A percentile compares a stretch with the other conserved stretches of the same genome.
Evolutionary conservation across 2,797 vertebrate genomes (phyloP).

Genomic region (Pachyuromys duprasi): DNA sequence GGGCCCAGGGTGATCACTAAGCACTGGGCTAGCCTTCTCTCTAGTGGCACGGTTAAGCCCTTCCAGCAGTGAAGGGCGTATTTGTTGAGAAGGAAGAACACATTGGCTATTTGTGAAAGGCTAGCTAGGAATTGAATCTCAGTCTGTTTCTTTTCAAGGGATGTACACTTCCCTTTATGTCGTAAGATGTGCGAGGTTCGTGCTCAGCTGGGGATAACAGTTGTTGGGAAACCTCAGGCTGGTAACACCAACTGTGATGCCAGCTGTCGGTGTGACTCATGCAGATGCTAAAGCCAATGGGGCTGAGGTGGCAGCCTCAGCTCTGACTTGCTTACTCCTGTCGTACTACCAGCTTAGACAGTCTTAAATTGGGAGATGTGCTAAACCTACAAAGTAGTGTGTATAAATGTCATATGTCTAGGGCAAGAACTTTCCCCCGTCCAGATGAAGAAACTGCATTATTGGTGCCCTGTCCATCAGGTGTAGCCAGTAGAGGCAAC

Average conservation of each 20-base stretch:
- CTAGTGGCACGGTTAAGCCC: not conserved
- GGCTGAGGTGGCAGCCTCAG: not conserved
- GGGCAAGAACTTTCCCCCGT: not conserved
- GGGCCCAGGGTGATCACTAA: not conserved
- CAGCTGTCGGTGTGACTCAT: conserved; percentile 50
- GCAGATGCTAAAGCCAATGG: not conserved
- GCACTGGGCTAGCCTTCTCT: not conserved
- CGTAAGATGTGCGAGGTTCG: not conserved
- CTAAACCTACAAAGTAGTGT: not conserved
- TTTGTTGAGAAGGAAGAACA: not conserved
- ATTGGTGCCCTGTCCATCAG: not conserved
- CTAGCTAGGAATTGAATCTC: conserved; percentile 25
- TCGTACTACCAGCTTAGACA: not conserved
- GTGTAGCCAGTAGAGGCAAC: not conserved
- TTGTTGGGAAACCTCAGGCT: conserved; percentile 51
- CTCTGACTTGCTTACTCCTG: not conserved
- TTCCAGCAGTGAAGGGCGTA: not conserved
- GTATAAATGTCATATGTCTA: not conserved
- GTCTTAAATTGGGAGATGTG: not conserved
- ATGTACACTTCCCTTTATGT: not conserved
- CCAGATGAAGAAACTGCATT: not conserved
- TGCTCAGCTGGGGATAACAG: not conserved
- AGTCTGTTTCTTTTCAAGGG: not conserved
- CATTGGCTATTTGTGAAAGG: not conserved
- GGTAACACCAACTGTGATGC: conserved; percentile 11